Conservation (phyloP, 2,113 vertebrate genomes). For the Apus apus region DNA sequence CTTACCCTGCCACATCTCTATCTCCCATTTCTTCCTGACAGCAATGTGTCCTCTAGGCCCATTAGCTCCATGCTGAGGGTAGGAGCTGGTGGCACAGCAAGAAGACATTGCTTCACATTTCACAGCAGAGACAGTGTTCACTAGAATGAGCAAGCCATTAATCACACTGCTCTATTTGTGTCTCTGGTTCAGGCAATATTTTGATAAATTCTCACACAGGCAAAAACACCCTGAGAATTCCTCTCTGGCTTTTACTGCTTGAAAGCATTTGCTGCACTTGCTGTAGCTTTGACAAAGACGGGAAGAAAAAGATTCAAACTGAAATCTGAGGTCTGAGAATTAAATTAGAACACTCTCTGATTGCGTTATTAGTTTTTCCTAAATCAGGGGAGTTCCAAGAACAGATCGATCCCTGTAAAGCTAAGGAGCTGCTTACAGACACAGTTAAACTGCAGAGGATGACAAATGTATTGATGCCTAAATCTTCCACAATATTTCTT, state of each 20-base stretch:
- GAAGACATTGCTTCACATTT: fast-evolving
- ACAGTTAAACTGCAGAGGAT: neutral
- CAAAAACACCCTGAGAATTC: neutral
- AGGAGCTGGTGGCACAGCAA: neutral
- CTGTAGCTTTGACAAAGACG: neutral
- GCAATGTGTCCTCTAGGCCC: neutral
- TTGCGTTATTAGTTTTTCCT: neutral
- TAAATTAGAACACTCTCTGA: neutral
- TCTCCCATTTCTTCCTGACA: neutral
- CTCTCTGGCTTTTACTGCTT: neutral
- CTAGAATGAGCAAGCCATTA: neutral
- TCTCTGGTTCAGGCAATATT: neutral
- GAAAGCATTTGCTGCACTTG: neutral
- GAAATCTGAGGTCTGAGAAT: neutral
- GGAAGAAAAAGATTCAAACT: neutral
- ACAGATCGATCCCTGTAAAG: neutral
- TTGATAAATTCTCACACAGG: neutral
- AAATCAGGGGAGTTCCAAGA: neutral
- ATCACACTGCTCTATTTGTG: neutral
- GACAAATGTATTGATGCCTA: fast-evolving
- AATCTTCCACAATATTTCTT: neutral
- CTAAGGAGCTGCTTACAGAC: neutral
- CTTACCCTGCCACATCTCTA: neutral
- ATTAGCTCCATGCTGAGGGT: neutral
- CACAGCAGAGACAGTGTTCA: fast-evolving